Base-by-base conservation (phyloP, 2,888 invertebrate genomes). In the Trypoxylon attenuatum region DNA sequence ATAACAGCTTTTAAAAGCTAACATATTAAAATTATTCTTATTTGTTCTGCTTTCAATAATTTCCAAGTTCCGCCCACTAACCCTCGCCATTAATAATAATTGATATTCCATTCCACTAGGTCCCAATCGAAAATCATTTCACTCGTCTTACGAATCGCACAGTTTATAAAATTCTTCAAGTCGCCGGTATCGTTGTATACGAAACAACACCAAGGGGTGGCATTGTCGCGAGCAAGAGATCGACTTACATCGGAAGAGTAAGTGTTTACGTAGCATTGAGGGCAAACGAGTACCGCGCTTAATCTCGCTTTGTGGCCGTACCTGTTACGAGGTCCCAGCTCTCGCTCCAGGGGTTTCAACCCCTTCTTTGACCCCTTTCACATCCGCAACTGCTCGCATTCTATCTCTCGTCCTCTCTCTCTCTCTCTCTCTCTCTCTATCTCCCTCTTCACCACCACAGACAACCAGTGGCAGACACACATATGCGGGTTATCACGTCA, bases 191-290 rank as follows among this genome's bases (percentile, higher is more conserved):
- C 18, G n/a, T 25, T 39, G 49, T 39, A 63, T 38, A 29, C 58
- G 41, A 58, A 58, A 54, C 66, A 39, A 64, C 63, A 53, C 53
- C 16, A 39, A 29, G 52, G 45, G 46, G 68, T 50, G 55, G 52
- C 61, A 61, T 61, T 61, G 42, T 62, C 53, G 54, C 51, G 60
- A 62, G 61, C 51, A 58, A 62, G 46, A 67, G 67, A 67, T 62
- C 57, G 51, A 47, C 54, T 54, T 33, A 41, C 45, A 56, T 68
- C 54, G 54, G 47, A 55, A 16, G 39, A 42, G 21, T 54, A 51
- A 66, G 51, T 56, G 59, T 75, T 75, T 67, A 68, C 71, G 56
- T 67, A 65, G 49, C 52, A 71, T 63, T 62, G 50, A 59, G 63
- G 53, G 29, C 54, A 71, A 59, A 50, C 55, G 58, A 71, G 62